A percentile compares a stretch with the other conserved stretches of the same genome.
Evolutionary conservation across 2,888 invertebrate species (phyloP).

Genomic region (Cactoblastis cactorum): DNA sequence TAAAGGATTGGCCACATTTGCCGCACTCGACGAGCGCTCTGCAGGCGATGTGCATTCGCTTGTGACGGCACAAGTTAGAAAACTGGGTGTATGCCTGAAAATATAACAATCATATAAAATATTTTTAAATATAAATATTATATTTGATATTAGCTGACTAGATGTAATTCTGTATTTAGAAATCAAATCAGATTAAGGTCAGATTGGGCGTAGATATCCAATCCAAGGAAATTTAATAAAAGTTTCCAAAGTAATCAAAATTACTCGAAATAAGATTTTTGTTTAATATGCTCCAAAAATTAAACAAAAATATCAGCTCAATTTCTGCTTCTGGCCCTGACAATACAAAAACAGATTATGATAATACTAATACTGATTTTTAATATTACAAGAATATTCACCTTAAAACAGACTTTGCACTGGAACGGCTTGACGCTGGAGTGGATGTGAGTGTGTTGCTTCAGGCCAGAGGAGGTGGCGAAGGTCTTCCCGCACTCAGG

Average conservation of each 20-base stretch:
- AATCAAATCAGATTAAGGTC: too few relatives aligned
- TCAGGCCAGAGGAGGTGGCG: slow-evolving; percentile 97
- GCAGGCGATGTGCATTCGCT: slow-evolving; percentile 98
- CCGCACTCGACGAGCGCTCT: slow-evolving; percentile 95
- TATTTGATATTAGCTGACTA: too few relatives aligned
- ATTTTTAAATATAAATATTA: too few relatives aligned
- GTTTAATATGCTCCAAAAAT: too few relatives aligned
- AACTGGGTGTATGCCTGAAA: slow-evolving; percentile 97
- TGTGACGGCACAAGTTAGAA: slow-evolving; percentile 99
- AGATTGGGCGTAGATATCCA: too few relatives aligned
- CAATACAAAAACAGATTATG: too few relatives aligned
- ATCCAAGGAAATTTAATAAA: too few relatives aligned
- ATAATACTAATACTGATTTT: neutral
- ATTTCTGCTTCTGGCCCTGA: too few relatives aligned
- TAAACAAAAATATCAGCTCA: too few relatives aligned
- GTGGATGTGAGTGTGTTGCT: slow-evolving; percentile 99
- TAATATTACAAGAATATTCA: slow-evolving; percentile 40
- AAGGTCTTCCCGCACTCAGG: slow-evolving; percentile 99
- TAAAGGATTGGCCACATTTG: slow-evolving; percentile 96
- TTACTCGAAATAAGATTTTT: too few relatives aligned
- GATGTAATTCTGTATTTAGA: too few relatives aligned
- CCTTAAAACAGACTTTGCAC: slow-evolving; percentile 97
- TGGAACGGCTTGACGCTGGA: slow-evolving; percentile 98
- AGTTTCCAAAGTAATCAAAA: too few relatives aligned
- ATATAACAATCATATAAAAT: slow-evolving; percentile 24